Conservation (phyloP, 2,797 vertebrate species). For the Pseudochromis fuscus region DNA sequence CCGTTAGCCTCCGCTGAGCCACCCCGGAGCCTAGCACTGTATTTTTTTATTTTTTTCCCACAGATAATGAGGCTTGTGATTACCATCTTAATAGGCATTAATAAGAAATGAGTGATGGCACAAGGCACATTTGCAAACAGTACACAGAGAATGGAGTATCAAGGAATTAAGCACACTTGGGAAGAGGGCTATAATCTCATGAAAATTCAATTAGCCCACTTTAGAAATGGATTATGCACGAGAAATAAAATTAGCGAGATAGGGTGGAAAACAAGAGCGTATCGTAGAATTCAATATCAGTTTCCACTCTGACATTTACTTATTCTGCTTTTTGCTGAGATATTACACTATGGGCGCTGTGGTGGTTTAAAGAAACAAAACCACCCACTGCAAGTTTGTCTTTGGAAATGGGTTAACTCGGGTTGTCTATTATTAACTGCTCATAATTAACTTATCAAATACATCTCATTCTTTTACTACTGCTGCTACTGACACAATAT, state of each 20-base stretch:
- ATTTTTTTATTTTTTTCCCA: conserved; percentile 2
- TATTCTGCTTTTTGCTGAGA: background rate
- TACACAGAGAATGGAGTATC: conserved; percentile 50
- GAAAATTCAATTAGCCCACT: conserved; percentile 74
- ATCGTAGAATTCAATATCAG: conserved; percentile 28
- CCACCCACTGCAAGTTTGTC: background rate
- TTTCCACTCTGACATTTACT: conserved; percentile 11
- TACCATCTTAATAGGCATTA: conserved; percentile 73
- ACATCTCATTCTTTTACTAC: background rate
- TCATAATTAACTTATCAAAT: too few relatives aligned
- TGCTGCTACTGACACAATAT: background rate
- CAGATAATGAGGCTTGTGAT: conserved; percentile 69
- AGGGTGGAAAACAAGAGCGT: conserved; percentile 38
- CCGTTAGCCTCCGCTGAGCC: conserved; percentile 36
- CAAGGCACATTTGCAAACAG: conserved; percentile 65
- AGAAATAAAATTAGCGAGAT: conserved; percentile 60
- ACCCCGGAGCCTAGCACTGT: conserved; percentile 24
- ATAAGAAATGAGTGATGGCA: conserved; percentile 68
- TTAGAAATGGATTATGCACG: conserved; percentile 66
- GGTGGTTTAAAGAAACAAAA: conserved; percentile 3
- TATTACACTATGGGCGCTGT: background rate
- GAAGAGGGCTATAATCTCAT: conserved; percentile 68
- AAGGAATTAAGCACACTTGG: conserved; percentile 62
- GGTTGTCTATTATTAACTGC: conserved; percentile 6
- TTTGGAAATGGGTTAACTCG: background rate